Percentiles rank a stretch among this genome's conserved stretches.
Evolutionary conservation across 1,140 invertebrate species (phyloP).

Genomic region (Ridgeia piscesae): DNA sequence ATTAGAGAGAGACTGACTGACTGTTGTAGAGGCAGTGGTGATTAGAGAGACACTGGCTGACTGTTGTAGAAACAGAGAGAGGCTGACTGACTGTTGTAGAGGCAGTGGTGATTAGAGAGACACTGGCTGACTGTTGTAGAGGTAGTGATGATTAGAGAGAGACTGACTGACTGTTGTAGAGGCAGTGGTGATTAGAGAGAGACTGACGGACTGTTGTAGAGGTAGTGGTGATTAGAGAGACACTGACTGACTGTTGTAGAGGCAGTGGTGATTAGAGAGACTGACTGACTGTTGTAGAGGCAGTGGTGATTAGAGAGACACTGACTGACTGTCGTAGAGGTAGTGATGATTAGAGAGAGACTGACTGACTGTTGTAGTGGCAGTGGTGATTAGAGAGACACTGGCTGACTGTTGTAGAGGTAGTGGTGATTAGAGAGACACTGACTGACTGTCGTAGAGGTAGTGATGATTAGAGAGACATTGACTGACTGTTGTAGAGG

Average conservation of each 20-base stretch:
- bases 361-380: not conserved
- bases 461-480: not conserved
- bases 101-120: not conserved
- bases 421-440: no score
- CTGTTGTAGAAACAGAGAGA: not conserved
- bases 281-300: no score
- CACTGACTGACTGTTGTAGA: not conserved
- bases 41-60: not conserved
- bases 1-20: no score
- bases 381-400: not conserved
- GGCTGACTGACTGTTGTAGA: not conserved
- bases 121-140: not conserved
- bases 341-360: not conserved
- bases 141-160: not conserved
- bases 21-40: no score
- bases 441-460: no score
- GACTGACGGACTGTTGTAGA: no score
- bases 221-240: not conserved
- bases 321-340: no score
- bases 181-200: no score
- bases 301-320: no score
- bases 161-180: no score
- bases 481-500: slow-evolving; percentile 2
- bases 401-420: no score
- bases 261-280: not conserved